Base-by-base conservation (phyloP, 1,140 invertebrate genomes). In the Lepidurus couesii region DNA sequence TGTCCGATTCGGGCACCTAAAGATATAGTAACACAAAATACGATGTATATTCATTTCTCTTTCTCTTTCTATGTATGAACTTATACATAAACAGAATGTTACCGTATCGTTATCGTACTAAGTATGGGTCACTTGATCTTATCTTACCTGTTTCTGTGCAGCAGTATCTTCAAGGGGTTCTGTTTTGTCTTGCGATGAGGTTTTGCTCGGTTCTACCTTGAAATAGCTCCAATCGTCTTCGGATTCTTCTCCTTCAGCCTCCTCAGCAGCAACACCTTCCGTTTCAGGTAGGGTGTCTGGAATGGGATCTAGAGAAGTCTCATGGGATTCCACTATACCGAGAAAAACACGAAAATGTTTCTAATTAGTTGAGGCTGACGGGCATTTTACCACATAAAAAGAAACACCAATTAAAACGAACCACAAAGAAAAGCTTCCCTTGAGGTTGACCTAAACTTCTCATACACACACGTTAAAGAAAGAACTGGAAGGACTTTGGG, bases 211-310 rank as follows among this genome's bases (percentile, higher is more conserved):
- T 43, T 78, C 77, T 16, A 78, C 77, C 42, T 42, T 26, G 77
- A 43, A 78, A 74, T 78, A 78, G 34, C 77, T 74, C 77, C 77
- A 78, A 45, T 78, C 77, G 77, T 78, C 77, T 44, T 78, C 77
- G 42, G 77, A 78, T 44, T 78, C 77, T 34, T 78, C 77, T 13
- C 34, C 77, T 65, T 78, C 77, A 24, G 43, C 77, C 7, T 65
- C 53, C 16, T 65, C 53, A 65, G 16, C 53, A 11, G 13, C 53
- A 13, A 65, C 53, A n/a, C 53, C 53, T 65, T 65, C 53, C 16
- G 16, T 21, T 65, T 65, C 53, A 13, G 13, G 16, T 7, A 65
- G 21, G 21, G 53, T 13, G 21, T 65, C 53, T 13, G 13, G 16
- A 7, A 65, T 21, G 7, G 53, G 53, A 65, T 65, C 53, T 65